These are phyloP conservation scores for Drosophila asahinai DNA, from an alignment of 1,140 invertebrate genomes.

Conservation along the genomic window DNA sequence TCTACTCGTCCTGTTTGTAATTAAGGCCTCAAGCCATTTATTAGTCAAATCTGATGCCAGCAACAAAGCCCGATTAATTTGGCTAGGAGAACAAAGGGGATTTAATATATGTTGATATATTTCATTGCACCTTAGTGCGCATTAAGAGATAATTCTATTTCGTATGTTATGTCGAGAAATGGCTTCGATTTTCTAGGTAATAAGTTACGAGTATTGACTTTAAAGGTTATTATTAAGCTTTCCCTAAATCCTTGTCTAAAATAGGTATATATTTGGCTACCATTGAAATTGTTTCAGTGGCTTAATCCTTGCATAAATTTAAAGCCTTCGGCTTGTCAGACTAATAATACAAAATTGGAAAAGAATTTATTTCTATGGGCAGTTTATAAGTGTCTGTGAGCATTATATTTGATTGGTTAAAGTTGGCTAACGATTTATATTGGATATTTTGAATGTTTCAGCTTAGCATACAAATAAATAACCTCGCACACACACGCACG, in stretches of 20 bases:
- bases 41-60: conserved; percentile 22
- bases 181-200: background rate
- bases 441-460: conserved; percentile 67
- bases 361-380: background rate
- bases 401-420: conserved; percentile 73
- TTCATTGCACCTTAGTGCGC: conserved; percentile 10
- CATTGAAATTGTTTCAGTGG: background rate
- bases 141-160: conserved; percentile 29
- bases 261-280: background rate
- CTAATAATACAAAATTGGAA: background rate
- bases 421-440: conserved; percentile 77
- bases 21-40: conserved; percentile 38
- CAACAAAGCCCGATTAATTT: conserved; percentile 29
- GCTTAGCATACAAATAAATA: conserved; percentile 79
- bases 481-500: conserved; percentile 30
- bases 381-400: conserved; percentile 42
- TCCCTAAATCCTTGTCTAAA: background rate
- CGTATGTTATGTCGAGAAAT: too few relatives aligned
- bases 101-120: background rate
- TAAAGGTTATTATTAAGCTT: too few relatives aligned
- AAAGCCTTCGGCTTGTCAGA: background rate
- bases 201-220: background rate
- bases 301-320: background rate
- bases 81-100: conserved; percentile 7
- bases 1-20: conserved; percentile 27